Conservation (phyloP, 2,797 vertebrate species). For the Phylloscopus collybita region DNA sequence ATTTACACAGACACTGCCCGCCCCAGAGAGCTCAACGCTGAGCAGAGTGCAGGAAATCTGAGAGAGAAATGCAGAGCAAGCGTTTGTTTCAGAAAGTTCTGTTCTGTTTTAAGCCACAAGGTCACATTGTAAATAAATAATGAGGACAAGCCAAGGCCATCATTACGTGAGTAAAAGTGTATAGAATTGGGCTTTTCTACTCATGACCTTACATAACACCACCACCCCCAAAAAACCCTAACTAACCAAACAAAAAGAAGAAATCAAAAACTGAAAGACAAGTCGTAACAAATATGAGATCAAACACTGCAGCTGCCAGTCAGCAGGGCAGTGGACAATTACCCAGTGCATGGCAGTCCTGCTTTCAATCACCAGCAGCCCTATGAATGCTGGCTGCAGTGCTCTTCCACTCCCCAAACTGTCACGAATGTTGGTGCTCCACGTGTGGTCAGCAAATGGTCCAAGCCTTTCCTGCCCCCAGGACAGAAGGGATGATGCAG, state of each 20-base stretch:
- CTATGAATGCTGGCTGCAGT: neutral
- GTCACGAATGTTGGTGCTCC: neutral
- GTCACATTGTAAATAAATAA: slow-evolving; percentile 6
- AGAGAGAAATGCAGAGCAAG: neutral
- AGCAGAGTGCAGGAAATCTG: neutral
- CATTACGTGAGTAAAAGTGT: slow-evolving; percentile 13
- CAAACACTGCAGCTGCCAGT: neutral
- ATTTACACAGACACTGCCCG: neutral
- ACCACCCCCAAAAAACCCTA: neutral
- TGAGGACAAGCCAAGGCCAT: neutral
- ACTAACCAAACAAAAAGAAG: neutral
- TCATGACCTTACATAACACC: neutral
- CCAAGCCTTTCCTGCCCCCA: neutral
- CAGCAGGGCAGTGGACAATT: neutral
- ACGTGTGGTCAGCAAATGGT: neutral
- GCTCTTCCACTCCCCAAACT: neutral
- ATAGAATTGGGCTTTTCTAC: neutral
- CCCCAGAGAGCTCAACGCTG: neutral
- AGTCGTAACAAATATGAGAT: neutral
- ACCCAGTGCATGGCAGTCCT: neutral
- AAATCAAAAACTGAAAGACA: neutral
- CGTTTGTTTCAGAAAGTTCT: neutral
- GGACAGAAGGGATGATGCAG: neutral
- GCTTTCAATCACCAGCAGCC: neutral
- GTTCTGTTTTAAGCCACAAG: slow-evolving; percentile 7